Evolutionary conservation across 2,888 invertebrate genomes (phyloP).

Genomic region (Polydrusus pterygomalis): DNA sequence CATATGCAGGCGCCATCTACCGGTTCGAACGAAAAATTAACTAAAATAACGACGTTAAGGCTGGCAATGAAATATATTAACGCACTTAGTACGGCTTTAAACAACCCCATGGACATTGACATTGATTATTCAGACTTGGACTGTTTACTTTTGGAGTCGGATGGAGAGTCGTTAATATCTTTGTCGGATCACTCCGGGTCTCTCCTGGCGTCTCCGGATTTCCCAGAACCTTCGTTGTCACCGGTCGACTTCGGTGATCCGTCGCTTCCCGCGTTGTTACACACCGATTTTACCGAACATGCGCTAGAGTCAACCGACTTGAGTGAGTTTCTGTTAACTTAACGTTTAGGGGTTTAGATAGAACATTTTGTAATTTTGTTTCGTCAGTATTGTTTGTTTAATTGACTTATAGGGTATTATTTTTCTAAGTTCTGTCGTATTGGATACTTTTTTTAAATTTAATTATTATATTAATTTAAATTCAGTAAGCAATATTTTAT

Average conservation of each 20-base stretch:
- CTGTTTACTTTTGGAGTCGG: constrained; percentile 75
- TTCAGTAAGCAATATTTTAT: too few relatives aligned
- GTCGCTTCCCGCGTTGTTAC: constrained; percentile 67
- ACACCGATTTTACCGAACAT: constrained; percentile 69
- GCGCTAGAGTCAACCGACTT: constrained; percentile 68
- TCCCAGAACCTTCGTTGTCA: constrained; percentile 74
- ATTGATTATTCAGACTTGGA: constrained; percentile 71
- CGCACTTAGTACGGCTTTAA: constrained; percentile 81
- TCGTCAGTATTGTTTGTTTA: constrained; percentile 33
- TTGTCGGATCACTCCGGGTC: constrained; percentile 71
- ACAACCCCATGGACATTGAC: constrained; percentile 44
- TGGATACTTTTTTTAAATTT: too few relatives aligned
- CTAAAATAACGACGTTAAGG: constrained; percentile 91
- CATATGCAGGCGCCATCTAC: constrained; percentile 70
- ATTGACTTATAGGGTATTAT: constrained; percentile 6
- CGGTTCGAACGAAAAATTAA: constrained; percentile 84
- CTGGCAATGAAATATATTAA: constrained; percentile 92
- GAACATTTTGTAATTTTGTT: constrained; percentile 27
- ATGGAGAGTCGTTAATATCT: constrained; percentile 70
- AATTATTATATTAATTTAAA: too few relatives aligned
- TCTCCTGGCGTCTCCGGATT: constrained; percentile 73
- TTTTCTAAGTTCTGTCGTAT: not conserved
- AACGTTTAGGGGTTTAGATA: constrained; percentile 52
- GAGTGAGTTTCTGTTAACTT: constrained; percentile 70
- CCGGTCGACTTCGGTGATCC: constrained; percentile 74